phyloP scores from a whole-genome alignment of 92 coral and sea anemone species.

The Zoanthus sociatus region DNA sequence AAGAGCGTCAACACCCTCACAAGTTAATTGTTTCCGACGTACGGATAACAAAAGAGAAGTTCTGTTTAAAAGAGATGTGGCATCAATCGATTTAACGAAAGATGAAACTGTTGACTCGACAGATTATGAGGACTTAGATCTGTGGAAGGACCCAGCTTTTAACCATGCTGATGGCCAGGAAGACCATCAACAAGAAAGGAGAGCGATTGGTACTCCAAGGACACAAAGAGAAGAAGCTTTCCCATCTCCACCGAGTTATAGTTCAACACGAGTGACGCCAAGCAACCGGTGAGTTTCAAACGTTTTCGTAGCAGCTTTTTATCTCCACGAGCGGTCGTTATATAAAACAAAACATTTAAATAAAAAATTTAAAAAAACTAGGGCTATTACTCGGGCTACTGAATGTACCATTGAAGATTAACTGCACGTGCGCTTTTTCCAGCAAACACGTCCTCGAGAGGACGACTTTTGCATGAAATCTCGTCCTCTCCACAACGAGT shows the following conservation, averaged over 20 bases:
- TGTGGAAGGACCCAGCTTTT: slow-evolving; percentile 46
- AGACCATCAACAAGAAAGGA: neutral
- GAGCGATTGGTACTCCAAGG: neutral
- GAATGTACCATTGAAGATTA: too few relatives aligned
- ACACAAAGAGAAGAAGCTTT: neutral
- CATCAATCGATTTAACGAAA: slow-evolving; percentile 12
- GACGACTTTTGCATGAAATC: too few relatives aligned
- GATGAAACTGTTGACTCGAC: slow-evolving; percentile 30
- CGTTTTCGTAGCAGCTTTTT: neutral
- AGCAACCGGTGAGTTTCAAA: slow-evolving; percentile 8
- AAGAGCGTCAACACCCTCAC: neutral
- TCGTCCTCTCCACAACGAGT: too few relatives aligned
- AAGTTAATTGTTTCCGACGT: neutral
- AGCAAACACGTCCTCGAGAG: too few relatives aligned
- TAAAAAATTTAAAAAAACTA: too few relatives aligned
- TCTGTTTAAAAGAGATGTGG: neutral
- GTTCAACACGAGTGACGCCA: neutral
- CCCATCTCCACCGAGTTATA: neutral
- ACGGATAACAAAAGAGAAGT: neutral
- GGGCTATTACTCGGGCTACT: too few relatives aligned
- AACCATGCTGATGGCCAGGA: neutral
- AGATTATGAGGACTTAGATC: slow-evolving; percentile 33
- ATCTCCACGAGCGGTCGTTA: too few relatives aligned
- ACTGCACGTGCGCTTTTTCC: too few relatives aligned
- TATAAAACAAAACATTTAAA: too few relatives aligned